A percentile compares a stretch with the other conserved stretches of the same genome.
Evolutionary conservation across 2,797 vertebrate species (phyloP).

Genomic region (Leuciscus waleckii): DNA sequence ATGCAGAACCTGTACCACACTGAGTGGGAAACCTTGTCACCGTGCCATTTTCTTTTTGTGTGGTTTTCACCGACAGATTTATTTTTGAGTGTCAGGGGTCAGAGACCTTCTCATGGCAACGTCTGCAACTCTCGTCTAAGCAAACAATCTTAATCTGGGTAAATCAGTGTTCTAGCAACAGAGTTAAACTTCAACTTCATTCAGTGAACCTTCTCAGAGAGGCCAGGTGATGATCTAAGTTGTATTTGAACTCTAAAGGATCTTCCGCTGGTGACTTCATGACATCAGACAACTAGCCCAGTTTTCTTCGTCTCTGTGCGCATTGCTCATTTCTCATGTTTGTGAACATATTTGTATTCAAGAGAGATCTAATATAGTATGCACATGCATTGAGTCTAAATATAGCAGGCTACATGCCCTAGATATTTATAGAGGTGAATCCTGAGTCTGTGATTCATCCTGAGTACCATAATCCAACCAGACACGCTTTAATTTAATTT

Average conservation of each 20-base stretch:
- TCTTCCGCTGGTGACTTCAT: neutral
- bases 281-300: neutral
- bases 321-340: neutral
- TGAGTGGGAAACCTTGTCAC: neutral
- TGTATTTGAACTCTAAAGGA: neutral
- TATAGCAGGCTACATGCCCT: neutral
- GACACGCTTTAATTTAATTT: neutral
- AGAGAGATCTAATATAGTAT: neutral
- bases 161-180: neutral
- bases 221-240: neutral
- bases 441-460: conserved; percentile 13
- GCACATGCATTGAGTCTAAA: neutral
- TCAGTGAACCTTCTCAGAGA: neutral
- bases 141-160: neutral
- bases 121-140: neutral
- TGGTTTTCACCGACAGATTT: neutral
- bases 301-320: neutral
- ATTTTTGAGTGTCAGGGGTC: neutral
- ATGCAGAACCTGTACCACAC: too few relatives aligned
- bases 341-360: neutral
- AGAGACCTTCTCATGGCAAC: neutral
- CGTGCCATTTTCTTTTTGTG: neutral
- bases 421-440: conserved; percentile 8
- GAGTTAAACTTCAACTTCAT: neutral
- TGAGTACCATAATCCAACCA: neutral